These are phyloP conservation scores for Eupithecia inturbata DNA, from an alignment of 2,888 invertebrate species.

Conservation along the genomic window DNA sequence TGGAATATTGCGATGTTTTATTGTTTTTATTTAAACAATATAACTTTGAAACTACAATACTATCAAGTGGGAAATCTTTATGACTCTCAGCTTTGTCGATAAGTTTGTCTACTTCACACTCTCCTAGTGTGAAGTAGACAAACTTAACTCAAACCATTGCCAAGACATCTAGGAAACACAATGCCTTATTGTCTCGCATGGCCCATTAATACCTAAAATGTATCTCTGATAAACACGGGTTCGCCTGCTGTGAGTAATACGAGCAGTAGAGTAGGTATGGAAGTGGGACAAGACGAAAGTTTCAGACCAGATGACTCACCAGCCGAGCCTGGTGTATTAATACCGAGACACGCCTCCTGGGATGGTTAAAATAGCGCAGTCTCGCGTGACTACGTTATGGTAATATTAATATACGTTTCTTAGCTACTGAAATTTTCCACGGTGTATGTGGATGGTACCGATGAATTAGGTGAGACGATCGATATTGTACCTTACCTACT, in stretches of 20 bases:
- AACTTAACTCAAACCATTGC: slow-evolving; percentile 33
- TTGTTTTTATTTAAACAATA: slow-evolving; percentile 37
- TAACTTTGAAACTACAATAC: slow-evolving; percentile 26
- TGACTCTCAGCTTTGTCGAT: slow-evolving; percentile 31
- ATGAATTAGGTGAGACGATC: slow-evolving; percentile 48
- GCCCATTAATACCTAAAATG: slow-evolving; percentile 41
- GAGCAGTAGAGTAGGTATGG: slow-evolving; percentile 61
- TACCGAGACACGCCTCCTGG: slow-evolving; percentile 83
- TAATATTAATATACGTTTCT: slow-evolving; percentile 62
- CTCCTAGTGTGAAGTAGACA: too few species aligned
- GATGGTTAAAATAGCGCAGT: slow-evolving; percentile 75
- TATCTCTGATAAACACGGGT: slow-evolving; percentile 66
- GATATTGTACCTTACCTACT: slow-evolving; percentile 43
- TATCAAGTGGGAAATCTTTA: slow-evolving; percentile 44
- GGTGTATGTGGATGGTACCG: slow-evolving; percentile 39
- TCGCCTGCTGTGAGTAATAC: slow-evolving; percentile 78
- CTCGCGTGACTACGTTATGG: slow-evolving; percentile 77
- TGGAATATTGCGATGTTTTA: slow-evolving; percentile 36
- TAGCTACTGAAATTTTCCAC: slow-evolving; percentile 53
- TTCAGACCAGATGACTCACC: slow-evolving; percentile 80
- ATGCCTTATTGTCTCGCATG: slow-evolving; percentile 42
- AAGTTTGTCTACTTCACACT: slow-evolving; percentile 32
- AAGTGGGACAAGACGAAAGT: slow-evolving; percentile 81
- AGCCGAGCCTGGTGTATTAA: slow-evolving; percentile 73
- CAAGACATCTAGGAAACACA: slow-evolving; percentile 35